These are phyloP conservation scores for Actenoides lindsayi DNA, from an alignment of 2,113 vertebrate genomes.

Conservation along the genomic window DNA sequence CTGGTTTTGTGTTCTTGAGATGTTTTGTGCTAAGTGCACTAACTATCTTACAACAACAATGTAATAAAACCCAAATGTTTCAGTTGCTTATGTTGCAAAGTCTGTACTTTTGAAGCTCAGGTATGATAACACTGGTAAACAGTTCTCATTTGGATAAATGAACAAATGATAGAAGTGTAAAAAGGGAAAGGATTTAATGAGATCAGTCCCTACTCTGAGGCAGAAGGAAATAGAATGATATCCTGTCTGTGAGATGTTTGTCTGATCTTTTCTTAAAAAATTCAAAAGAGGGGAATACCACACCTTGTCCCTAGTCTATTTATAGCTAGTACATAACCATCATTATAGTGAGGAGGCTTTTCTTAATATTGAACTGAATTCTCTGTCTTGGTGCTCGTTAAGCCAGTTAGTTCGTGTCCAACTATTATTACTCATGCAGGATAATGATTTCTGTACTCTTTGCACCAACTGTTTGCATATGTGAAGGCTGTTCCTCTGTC, in stretches of 20 bases:
- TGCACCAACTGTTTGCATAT: background rate
- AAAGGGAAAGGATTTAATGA: background rate
- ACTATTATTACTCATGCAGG: background rate
- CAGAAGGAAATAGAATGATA: background rate
- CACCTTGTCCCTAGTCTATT: slow-evolving; percentile 10
- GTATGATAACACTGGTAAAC: background rate
- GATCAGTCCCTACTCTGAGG: background rate
- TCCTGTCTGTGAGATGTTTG: background rate
- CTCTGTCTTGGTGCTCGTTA: background rate
- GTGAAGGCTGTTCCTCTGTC: background rate
- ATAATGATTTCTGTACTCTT: background rate
- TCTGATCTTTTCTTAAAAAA: background rate
- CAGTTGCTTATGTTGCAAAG: background rate
- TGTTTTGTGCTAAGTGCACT: background rate
- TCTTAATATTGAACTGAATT: slow-evolving; percentile 19
- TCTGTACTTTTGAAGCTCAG: background rate
- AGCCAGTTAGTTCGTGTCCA: slow-evolving; percentile 7
- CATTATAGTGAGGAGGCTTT: background rate
- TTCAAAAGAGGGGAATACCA: background rate
- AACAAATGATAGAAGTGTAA: background rate
- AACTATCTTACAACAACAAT: background rate
- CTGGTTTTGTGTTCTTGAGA: background rate
- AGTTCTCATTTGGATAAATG: background rate
- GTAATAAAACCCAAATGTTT: background rate
- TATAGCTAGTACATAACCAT: background rate